These are phyloP conservation scores for Monodelphis domestica DNA, from an alignment of 2,797 vertebrate species.

Conservation along the genomic window DNA sequence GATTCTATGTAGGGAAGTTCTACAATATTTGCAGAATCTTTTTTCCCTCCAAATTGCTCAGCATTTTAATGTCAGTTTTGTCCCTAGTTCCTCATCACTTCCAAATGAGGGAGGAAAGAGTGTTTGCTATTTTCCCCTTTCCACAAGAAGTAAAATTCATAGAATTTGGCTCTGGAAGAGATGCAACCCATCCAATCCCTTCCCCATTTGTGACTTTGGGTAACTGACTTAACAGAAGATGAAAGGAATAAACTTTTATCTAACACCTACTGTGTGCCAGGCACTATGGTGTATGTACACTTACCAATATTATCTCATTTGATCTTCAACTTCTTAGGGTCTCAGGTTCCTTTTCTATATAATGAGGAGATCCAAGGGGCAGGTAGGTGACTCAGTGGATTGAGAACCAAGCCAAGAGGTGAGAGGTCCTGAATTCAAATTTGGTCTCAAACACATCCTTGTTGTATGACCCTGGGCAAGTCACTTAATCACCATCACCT, in stretches of 20 bases:
- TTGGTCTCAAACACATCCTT: too few relatives aligned
- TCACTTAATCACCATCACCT: too few relatives aligned
- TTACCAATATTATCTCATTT: background rate
- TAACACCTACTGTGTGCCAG: background rate
- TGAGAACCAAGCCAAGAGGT: too few relatives aligned
- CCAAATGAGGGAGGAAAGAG: background rate
- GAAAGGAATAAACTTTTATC: background rate
- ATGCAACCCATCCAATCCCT: background rate
- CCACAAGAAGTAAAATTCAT: background rate
- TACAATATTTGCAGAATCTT: background rate
- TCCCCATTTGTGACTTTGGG: background rate
- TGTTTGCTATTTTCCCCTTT: background rate
- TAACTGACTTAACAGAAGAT: background rate
- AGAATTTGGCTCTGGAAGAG: background rate
- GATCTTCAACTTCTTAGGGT: background rate
- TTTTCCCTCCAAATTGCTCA: background rate
- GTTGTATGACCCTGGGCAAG: too few relatives aligned
- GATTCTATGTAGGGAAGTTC: background rate
- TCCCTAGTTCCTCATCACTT: background rate
- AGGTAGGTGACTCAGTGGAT: too few relatives aligned
- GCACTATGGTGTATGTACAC: background rate
- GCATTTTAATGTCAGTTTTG: background rate
- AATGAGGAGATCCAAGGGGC: too few relatives aligned
- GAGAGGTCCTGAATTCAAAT: too few relatives aligned
- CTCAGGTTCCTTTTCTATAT: background rate